A percentile compares a stretch with the other conserved stretches of the same genome.
Evolutionary conservation across 2,113 vertebrate species (phyloP).

Genomic region (Odontesthes bonariensis): DNA sequence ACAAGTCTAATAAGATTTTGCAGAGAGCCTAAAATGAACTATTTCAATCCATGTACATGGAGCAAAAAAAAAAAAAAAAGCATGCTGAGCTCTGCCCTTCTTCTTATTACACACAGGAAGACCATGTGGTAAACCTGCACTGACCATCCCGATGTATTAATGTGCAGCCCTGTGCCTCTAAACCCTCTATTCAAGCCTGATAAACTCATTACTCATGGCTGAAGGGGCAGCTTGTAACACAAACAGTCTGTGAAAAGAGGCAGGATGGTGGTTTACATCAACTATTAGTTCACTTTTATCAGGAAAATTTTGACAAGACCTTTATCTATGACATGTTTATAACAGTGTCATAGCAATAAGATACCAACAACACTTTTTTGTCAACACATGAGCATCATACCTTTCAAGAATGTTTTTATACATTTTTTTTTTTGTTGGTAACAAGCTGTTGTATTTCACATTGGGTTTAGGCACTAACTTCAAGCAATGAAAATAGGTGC

Average conservation of each 20-base stretch:
- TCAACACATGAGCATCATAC: no score
- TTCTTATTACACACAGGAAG: constrained; percentile 23
- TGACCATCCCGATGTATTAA: neutral
- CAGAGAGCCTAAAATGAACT: neutral
- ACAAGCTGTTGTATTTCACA: neutral
- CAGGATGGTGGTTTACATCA: neutral
- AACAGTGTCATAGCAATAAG: no score
- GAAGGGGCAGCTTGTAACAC: constrained; percentile 19
- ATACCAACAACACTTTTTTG: no score
- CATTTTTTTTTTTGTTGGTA: no score
- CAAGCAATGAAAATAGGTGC: no score
- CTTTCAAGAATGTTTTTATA: no score
- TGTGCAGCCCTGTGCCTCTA: constrained; percentile 28
- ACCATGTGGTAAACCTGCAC: constrained; percentile 1
- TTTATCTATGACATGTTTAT: no score
- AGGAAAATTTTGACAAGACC: no score
- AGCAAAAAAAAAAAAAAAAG: neutral
- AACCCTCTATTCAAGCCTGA: constrained; percentile 52
- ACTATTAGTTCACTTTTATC: no score
- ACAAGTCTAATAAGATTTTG: neutral
- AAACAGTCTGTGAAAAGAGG: constrained; percentile 1
- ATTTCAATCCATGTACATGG: neutral
- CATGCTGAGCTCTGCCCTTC: neutral
- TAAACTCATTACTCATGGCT: constrained; percentile 63
- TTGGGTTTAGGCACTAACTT: neutral